phyloP scores from a whole-genome alignment of 1,140 invertebrate genomes.

The Drosophila erecta region DNA sequence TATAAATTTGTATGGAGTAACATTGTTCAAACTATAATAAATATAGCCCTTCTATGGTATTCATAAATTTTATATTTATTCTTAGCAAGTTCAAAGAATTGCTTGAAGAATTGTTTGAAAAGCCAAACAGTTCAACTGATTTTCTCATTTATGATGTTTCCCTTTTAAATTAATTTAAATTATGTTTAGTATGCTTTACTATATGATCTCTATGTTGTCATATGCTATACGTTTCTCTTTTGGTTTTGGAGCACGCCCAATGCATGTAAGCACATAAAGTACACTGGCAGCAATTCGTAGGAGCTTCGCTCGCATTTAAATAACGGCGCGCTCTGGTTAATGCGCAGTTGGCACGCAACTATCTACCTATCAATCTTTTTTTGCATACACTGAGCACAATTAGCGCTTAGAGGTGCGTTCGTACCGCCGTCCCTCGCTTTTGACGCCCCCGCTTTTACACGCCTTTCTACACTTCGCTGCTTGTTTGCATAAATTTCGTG shows the following conservation, averaged over 20 bases:
- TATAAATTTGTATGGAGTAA: too few species aligned
- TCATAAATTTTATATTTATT: too few species aligned
- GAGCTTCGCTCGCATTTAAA: constrained; percentile 58
- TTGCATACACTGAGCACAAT: constrained; percentile 70
- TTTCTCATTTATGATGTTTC: too few species aligned
- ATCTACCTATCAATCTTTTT: too few species aligned
- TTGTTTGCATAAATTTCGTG: constrained; percentile 81
- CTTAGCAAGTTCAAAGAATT: too few species aligned
- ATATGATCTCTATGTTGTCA: constrained; percentile 35
- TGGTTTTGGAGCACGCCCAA: constrained; percentile 49
- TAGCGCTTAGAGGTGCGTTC: constrained; percentile 70
- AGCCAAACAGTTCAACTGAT: too few species aligned
- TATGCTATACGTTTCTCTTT: constrained; percentile 2
- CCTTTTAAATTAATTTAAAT: not conserved
- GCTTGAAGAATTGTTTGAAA: too few species aligned
- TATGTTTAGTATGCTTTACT: not conserved
- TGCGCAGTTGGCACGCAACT: constrained; percentile 65
- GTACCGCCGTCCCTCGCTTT: constrained; percentile 5
- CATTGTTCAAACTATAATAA: not conserved
- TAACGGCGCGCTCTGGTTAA: constrained; percentile 72
- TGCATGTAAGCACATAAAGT: constrained; percentile 54
- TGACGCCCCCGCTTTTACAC: constrained; percentile 56
- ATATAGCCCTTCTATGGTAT: too few species aligned
- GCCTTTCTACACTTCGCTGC: constrained; percentile 81
- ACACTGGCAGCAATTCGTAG: constrained; percentile 3